Percentiles rank a stretch among this genome's conserved stretches.
These are phyloP conservation scores for Holocentrus rufus DNA, from an alignment of 2,797 vertebrate species.

Conservation along the genomic window DNA sequence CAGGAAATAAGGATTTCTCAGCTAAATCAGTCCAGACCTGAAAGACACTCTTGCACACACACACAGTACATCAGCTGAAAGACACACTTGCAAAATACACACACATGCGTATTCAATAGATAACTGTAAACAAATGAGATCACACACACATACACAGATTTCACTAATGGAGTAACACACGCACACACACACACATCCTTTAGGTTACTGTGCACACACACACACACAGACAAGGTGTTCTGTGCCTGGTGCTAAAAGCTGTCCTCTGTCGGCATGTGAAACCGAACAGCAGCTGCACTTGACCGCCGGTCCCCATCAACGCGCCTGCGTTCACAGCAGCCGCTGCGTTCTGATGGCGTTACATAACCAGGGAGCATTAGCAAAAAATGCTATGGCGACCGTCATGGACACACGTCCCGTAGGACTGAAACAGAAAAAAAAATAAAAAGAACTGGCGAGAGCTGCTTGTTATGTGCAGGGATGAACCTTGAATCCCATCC, in stretches of 20 bases:
- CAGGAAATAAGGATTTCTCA: too few relatives aligned
- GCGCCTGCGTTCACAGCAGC: not conserved
- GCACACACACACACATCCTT: not conserved
- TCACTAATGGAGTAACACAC: too few relatives aligned
- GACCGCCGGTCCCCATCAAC: not conserved
- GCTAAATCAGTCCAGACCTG: too few relatives aligned
- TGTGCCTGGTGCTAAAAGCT: not conserved
- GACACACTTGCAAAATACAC: not conserved
- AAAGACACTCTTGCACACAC: too few relatives aligned
- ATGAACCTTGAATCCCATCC: conserved; percentile 30
- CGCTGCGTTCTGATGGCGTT: conserved; percentile 1
- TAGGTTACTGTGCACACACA: too few relatives aligned
- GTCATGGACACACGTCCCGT: conserved; percentile 20
- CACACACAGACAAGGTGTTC: not conserved
- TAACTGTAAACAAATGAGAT: not conserved
- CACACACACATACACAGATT: too few relatives aligned
- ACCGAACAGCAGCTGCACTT: not conserved
- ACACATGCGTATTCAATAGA: not conserved
- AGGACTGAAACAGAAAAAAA: conserved; percentile 19
- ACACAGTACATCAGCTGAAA: not conserved
- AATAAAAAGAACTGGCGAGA: too few relatives aligned
- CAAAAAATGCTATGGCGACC: not conserved
- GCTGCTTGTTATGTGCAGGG: too few relatives aligned
- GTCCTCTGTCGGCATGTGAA: conserved; percentile 1
- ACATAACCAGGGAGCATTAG: not conserved